These are phyloP conservation scores for Hyphantria cunea DNA, from an alignment of 1,140 invertebrate species.

Conservation along the genomic window DNA sequence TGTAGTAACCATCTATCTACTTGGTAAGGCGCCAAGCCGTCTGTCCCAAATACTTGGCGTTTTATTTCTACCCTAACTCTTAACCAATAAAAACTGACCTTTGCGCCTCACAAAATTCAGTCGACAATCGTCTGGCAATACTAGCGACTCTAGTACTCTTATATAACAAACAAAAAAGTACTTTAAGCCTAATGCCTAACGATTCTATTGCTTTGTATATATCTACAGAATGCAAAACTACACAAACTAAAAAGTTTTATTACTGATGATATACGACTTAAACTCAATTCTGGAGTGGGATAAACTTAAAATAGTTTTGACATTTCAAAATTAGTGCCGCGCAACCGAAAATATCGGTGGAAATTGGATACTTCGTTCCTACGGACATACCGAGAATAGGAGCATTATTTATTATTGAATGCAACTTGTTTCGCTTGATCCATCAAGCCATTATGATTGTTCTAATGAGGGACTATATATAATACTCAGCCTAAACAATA, in stretches of 20 bases:
- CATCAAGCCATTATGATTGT: background rate
- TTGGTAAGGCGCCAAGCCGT: conserved; percentile 52
- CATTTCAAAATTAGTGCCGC: conserved; percentile 27
- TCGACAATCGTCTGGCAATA: conserved; percentile 5
- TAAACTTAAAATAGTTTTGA: conserved; percentile 12
- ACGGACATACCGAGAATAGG: conserved; percentile 6
- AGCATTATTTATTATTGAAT: too few species aligned
- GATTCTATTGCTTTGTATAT: background rate
- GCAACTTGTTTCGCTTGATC: background rate
- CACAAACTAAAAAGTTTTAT: conserved; percentile 4
- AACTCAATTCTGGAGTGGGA: background rate
- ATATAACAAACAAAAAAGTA: conserved; percentile 1
- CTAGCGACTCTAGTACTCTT: background rate
- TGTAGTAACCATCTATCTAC: conserved; percentile 4
- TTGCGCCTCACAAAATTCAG: background rate
- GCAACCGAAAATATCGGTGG: conserved; percentile 1
- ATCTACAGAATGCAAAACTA: background rate
- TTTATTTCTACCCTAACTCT: conserved; percentile 36
- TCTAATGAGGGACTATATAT: background rate
- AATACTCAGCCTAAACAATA: too few species aligned
- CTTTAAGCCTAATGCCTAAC: background rate
- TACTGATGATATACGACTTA: background rate
- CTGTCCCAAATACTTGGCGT: conserved; percentile 43
- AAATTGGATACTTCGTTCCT: conserved; percentile 7
- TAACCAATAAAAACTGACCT: conserved; percentile 5